Percentiles rank a stretch among this genome's conserved stretches.
Evolutionary conservation across 2,888 invertebrate species (phyloP).

Genomic region (Ischnus inquisitorius): DNA sequence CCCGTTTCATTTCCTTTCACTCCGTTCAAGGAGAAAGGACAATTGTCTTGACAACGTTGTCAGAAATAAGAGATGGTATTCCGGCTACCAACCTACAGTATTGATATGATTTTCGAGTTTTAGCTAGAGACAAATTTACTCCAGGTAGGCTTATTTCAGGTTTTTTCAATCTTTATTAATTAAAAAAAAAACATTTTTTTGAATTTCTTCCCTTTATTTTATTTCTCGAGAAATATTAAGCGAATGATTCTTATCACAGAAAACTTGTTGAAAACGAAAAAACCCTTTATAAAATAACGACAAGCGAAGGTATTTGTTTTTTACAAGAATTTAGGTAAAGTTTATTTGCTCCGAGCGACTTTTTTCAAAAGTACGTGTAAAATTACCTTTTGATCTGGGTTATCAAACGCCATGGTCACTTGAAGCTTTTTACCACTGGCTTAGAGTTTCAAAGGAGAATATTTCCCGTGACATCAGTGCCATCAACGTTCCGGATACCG

Average conservation of each 20-base stretch:
- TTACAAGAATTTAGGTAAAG: too few species aligned
- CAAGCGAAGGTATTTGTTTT: too few species aligned
- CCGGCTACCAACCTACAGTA: not conserved
- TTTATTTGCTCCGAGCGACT: too few species aligned
- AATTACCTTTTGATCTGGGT: not conserved
- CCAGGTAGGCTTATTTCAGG: too few species aligned
- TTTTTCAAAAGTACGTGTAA: not conserved
- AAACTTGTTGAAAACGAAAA: too few species aligned
- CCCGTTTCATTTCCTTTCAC: conserved; percentile 35
- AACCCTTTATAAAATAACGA: too few species aligned
- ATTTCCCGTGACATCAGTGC: conserved; percentile 15
- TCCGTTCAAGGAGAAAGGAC: conserved; percentile 20
- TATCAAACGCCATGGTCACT: not conserved
- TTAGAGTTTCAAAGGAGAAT: conserved; percentile 41
- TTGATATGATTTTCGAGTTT: not conserved
- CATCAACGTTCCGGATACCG: not conserved
- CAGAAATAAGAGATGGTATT: conserved; percentile 18
- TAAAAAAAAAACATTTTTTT: too few species aligned
- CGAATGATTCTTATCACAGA: too few species aligned
- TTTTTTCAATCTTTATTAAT: too few species aligned
- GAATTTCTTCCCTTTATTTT: too few species aligned
- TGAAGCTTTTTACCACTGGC: conserved; percentile 9
- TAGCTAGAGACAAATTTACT: not conserved
- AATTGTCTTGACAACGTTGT: conserved; percentile 22
- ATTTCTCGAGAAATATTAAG: too few species aligned